Conservation (phyloP, 2,888 invertebrate genomes). For the Drosophila parthenogenetica region DNA sequence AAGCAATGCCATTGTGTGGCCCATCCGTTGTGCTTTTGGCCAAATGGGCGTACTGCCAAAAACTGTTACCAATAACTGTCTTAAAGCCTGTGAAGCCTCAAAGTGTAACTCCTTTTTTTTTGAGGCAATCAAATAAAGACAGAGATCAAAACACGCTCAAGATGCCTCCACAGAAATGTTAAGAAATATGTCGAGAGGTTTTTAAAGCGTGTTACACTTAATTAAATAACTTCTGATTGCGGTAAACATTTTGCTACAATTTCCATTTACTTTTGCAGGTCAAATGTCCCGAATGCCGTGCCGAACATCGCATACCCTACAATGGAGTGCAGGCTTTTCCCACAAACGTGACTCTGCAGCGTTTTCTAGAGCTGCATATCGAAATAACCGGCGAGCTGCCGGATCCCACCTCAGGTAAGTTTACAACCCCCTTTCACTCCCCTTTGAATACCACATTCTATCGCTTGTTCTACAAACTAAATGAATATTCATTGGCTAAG, state of each 20-base stretch:
- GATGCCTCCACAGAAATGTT: slow-evolving; percentile 63
- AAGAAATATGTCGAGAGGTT: slow-evolving; percentile 54
- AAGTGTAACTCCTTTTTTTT: slow-evolving; percentile 1
- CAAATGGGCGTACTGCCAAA: slow-evolving; percentile 39
- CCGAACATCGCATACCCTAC: slow-evolving; percentile 98
- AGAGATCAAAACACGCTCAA: slow-evolving; percentile 67
- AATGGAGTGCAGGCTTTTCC: slow-evolving; percentile 97
- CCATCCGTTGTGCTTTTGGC: slow-evolving; percentile 39
- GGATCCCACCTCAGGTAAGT: slow-evolving; percentile 92
- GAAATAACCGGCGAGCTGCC: slow-evolving; percentile 96
- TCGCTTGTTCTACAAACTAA: slow-evolving; percentile 7
- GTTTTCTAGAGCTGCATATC: slow-evolving; percentile 97
- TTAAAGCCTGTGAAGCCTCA: slow-evolving; percentile 18
- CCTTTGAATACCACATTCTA: not conserved
- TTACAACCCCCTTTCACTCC: not conserved
- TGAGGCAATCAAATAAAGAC: slow-evolving; percentile 18
- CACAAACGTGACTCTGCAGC: slow-evolving; percentile 97
- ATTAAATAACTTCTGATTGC: not conserved
- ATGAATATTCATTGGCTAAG: slow-evolving; percentile 30
- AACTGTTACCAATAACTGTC: slow-evolving; percentile 67
- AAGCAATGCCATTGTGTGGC: slow-evolving; percentile 69
- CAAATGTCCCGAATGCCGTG: slow-evolving; percentile 99
- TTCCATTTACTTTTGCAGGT: slow-evolving; percentile 87
- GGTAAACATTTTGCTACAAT: not conserved
- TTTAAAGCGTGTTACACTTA: slow-evolving; percentile 70